Percentiles rank a stretch among this genome's conserved stretches.
These are phyloP conservation scores for Tenthredo notha DNA, from an alignment of 2,888 invertebrate genomes.

Conservation along the genomic window DNA sequence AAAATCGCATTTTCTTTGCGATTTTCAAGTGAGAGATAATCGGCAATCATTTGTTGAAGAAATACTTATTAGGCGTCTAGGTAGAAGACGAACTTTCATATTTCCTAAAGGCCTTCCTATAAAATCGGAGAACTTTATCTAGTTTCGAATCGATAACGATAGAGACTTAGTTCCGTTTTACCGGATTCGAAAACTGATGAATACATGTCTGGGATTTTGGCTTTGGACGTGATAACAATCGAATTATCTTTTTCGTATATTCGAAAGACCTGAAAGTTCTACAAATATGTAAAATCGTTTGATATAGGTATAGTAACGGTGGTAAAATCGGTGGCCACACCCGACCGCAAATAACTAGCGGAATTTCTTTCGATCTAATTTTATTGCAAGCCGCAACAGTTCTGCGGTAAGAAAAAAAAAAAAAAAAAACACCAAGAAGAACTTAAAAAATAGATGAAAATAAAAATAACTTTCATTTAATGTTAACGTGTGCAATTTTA, in stretches of 20 bases:
- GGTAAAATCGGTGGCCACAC: background rate
- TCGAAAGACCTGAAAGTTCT: background rate
- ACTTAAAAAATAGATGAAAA: background rate
- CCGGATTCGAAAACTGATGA: no score
- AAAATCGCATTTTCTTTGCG: background rate
- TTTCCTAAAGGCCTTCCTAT: background rate
- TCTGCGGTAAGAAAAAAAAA: background rate
- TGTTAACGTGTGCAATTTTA: background rate
- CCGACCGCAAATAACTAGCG: background rate
- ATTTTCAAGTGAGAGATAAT: background rate
- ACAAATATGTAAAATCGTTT: background rate
- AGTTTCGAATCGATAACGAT: no score
- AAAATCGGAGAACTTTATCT: background rate
- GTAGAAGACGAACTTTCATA: background rate
- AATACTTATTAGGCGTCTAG: background rate
- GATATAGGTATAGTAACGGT: background rate
- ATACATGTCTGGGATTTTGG: no score
- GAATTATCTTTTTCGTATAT: background rate
- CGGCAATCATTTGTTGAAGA: background rate
- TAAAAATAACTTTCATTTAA: background rate
- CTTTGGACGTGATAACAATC: background rate
- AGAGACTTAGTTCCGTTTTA: no score
- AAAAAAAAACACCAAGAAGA: background rate
- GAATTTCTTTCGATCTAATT: background rate
- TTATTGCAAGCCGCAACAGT: background rate